phyloP scores from a whole-genome alignment of 53 echinoderm and acorn worm species.

The Holothuria leucospilota region DNA sequence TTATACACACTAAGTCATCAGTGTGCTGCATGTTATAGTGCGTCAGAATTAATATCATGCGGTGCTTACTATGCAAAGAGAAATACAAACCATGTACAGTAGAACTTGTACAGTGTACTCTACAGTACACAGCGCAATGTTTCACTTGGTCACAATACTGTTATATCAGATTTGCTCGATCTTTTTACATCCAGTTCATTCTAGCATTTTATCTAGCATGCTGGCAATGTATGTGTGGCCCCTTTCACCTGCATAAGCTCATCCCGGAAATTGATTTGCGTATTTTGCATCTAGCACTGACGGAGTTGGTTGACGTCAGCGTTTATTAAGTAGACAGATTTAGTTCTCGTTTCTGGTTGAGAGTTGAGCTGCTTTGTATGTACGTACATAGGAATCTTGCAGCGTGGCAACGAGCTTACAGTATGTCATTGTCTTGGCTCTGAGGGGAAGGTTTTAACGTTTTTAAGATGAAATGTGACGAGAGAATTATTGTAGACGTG shows the following conservation, averaged over 20 bases:
- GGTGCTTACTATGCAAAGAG: too few species aligned
- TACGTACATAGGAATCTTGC: slow-evolving; percentile 12
- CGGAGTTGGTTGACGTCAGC: slow-evolving; percentile 40
- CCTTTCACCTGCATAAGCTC: slow-evolving; percentile 26
- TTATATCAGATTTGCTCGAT: not conserved
- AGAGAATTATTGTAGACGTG: not conserved
- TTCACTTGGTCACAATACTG: too few species aligned
- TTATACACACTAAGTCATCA: too few species aligned
- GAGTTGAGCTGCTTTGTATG: not conserved
- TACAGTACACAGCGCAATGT: too few species aligned
- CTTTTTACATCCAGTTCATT: not conserved
- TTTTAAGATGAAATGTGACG: slow-evolving; percentile 9
- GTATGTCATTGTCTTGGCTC: not conserved
- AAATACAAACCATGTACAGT: too few species aligned
- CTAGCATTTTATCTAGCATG: not conserved
- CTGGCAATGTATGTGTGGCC: not conserved
- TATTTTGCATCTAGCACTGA: slow-evolving; percentile 2
- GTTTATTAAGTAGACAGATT: slow-evolving; percentile 30
- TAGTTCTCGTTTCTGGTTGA: slow-evolving; percentile 5
- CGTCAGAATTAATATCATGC: too few species aligned
- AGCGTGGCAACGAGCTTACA: not conserved
- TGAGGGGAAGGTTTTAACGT: not conserved
- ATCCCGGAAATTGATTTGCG: slow-evolving; percentile 44
- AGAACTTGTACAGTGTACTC: too few species aligned
- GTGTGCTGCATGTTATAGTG: too few species aligned